Evolutionary conservation across 2,113 vertebrate species (phyloP).

Genomic region (Hydrochoerus hydrochaeris): DNA sequence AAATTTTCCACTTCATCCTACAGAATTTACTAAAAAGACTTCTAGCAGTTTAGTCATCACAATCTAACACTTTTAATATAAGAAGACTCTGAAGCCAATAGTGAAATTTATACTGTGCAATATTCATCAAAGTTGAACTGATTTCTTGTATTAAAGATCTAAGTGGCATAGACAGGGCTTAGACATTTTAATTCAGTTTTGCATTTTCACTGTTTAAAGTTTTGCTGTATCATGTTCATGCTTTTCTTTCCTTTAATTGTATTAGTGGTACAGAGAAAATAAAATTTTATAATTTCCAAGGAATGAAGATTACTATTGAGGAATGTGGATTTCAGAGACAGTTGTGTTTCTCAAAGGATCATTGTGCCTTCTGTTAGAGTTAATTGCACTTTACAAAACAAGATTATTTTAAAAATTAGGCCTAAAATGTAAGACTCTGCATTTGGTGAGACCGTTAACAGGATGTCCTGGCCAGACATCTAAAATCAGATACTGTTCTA

Average conservation of each 20-base stretch:
- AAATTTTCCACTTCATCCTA: not conserved
- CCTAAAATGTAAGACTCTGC: not conserved
- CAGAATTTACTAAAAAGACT: constrained; percentile 31
- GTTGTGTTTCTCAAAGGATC: not conserved
- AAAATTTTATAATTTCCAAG: not conserved
- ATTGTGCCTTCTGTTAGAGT: not conserved
- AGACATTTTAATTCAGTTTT: constrained; percentile 1
- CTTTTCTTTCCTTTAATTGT: not conserved
- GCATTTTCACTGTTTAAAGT: not conserved
- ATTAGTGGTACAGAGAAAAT: not conserved
- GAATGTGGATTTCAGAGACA: not conserved
- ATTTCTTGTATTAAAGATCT: not conserved
- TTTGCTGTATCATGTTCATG: not conserved
- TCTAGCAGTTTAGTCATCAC: not conserved
- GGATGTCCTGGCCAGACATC: not conserved
- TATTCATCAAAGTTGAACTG: not conserved
- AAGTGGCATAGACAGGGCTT: not conserved
- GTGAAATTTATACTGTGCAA: not conserved
- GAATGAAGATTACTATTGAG: not conserved
- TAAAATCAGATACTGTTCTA: not conserved
- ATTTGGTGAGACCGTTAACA: not conserved
- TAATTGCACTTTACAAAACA: constrained; percentile 30
- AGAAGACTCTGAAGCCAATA: not conserved
- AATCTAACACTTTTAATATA: not conserved
- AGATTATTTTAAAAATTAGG: not conserved